Evolutionary conservation across 2,888 invertebrate species (phyloP).

Genomic region (Acronicta alni): DNA sequence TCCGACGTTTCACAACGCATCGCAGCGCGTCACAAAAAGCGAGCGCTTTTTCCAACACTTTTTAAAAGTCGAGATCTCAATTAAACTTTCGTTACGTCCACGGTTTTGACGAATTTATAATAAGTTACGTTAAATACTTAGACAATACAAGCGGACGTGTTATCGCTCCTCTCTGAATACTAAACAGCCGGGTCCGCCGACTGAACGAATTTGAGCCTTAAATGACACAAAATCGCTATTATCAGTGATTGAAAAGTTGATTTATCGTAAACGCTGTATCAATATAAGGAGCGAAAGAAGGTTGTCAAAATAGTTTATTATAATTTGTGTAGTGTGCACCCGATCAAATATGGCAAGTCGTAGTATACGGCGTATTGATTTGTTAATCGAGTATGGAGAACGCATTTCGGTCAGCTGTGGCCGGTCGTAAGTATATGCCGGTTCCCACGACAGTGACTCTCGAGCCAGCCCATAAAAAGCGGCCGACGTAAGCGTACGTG

Average conservation of each 20-base stretch:
- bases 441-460: conserved; percentile 88
- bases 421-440: conserved; percentile 85
- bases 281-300: conserved; percentile 70
- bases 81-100: conserved; percentile 76
- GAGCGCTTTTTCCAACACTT: conserved; percentile 63
- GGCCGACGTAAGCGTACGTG: conserved; percentile 85
- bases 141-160: conserved; percentile 79
- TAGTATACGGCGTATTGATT: conserved; percentile 83
- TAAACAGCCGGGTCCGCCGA: conserved; percentile 64
- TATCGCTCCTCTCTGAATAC: conserved; percentile 74
- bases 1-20: conserved; percentile 77
- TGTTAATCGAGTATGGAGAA: conserved; percentile 87
- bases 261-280: conserved; percentile 60
- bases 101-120: conserved; percentile 83
- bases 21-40: conserved; percentile 64
- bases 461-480: conserved; percentile 86
- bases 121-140: conserved; percentile 71
- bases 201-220: conserved; percentile 70
- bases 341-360: conserved; percentile 79
- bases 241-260: conserved; percentile 48
- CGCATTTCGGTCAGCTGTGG: conserved; percentile 89
- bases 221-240: conserved; percentile 45
- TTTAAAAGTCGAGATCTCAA: conserved; percentile 64
- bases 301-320: conserved; percentile 73
- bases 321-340: conserved; percentile 68